Evolutionary conservation across 2,888 invertebrate species (phyloP).

Genomic region (Drosophila tripunctata): DNA sequence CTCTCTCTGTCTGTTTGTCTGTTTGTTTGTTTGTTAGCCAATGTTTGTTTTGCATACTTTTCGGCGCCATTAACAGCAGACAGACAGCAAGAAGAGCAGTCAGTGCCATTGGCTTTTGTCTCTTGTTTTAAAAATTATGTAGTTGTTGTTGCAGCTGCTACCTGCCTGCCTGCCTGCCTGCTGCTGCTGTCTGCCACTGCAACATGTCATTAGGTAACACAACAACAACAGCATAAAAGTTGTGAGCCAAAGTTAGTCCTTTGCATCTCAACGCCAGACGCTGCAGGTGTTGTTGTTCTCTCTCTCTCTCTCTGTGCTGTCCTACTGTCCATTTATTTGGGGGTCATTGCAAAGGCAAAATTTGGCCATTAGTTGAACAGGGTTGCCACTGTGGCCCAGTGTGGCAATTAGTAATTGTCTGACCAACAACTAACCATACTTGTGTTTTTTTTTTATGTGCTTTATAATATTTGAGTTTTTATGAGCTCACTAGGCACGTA

Average conservation of each 20-base stretch:
- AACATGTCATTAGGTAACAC: conserved; percentile 65
- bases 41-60: conserved; percentile 61
- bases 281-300: conserved; percentile 54
- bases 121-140: conserved; percentile 58
- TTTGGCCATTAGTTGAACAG: conserved; percentile 49
- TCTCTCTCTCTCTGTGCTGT: background rate
- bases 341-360: conserved; percentile 65
- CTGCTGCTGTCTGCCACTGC: conserved; percentile 47
- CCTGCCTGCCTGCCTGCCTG: conserved; percentile 16
- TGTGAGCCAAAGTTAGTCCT: conserved; percentile 61
- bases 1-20: conserved; percentile 5
- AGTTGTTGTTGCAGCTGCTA: conserved; percentile 32
- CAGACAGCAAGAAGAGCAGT: conserved; percentile 26
- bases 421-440: conserved; percentile 3
- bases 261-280: conserved; percentile 28
- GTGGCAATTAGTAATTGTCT: conserved; percentile 59
- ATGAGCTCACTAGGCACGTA: conserved; percentile 58
- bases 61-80: conserved; percentile 64
- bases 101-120: conserved; percentile 30
- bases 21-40: conserved; percentile 23
- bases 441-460: background rate
- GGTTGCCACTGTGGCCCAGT: conserved; percentile 24
- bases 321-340: conserved; percentile 53
- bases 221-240: conserved; percentile 46
- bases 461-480: conserved; percentile 54